phyloP scores from a whole-genome alignment of 2,113 vertebrate species.

The Oceanites oceanicus region DNA sequence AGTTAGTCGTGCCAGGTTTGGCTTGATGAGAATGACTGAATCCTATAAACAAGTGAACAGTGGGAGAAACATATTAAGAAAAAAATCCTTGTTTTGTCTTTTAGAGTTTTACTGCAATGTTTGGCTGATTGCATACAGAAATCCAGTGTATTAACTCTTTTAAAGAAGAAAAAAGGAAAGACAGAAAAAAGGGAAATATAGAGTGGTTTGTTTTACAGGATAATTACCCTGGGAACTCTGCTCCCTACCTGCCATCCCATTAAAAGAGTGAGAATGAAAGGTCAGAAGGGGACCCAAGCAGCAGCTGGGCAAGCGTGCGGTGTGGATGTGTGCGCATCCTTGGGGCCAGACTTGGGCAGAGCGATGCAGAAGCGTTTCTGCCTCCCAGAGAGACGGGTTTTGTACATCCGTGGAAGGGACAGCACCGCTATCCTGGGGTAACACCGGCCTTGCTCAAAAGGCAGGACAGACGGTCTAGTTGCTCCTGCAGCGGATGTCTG shows the following conservation, averaged over 20 bases:
- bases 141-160: background rate
- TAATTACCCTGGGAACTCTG: background rate
- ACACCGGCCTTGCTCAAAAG: background rate
- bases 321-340: background rate
- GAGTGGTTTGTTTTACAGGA: background rate
- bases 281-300: background rate
- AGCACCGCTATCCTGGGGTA: background rate
- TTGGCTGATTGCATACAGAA: background rate
- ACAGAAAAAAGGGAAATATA: background rate
- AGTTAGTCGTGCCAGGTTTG: conserved; percentile 29
- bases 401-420: background rate
- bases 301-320: background rate
- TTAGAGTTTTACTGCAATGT: background rate
- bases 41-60: conserved; percentile 51
- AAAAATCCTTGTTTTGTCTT: conserved; percentile 33
- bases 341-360: background rate
- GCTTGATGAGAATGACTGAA: conserved; percentile 26
- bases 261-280: background rate
- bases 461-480: background rate
- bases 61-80: conserved; percentile 12
- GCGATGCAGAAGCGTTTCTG: rapidly evolving
- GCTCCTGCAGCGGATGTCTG: background rate
- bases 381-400: rapidly evolving
- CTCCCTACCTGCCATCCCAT: background rate
- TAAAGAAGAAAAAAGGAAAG: background rate